Conservation (phyloP, 2,797 vertebrate genomes). For the Lates japonicus region DNA sequence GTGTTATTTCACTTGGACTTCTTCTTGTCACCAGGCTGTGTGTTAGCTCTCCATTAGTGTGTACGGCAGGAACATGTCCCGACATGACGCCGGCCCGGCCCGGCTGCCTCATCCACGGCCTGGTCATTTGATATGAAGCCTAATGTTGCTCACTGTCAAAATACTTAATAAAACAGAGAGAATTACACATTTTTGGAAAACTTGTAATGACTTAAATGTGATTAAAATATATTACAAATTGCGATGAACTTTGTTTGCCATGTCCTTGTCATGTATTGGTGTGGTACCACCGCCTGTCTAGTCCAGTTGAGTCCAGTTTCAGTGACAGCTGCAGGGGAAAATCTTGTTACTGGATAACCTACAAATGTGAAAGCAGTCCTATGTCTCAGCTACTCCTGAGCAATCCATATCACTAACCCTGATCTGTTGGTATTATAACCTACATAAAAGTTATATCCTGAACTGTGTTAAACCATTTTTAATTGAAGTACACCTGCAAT, state of each 20-base stretch:
- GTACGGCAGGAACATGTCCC: slow-evolving; percentile 76
- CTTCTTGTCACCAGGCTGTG: slow-evolving; percentile 1
- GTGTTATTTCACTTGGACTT: background rate
- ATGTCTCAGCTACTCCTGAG: slow-evolving; percentile 1
- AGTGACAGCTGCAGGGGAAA: slow-evolving; percentile 58
- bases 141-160: too few relatives aligned
- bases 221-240: background rate
- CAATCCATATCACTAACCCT: background rate
- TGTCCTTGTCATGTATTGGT: background rate
- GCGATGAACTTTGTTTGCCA: background rate
- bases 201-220: fast-evolving
- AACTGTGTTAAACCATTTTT: background rate
- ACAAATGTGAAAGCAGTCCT: slow-evolving; percentile 41
- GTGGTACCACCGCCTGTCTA: background rate
- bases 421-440: background rate
- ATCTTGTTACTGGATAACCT: slow-evolving; percentile 42
- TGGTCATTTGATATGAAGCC: background rate
- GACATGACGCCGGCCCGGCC: slow-evolving; percentile 70
- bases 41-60: slow-evolving; percentile 28
- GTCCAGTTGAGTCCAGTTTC: slow-evolving; percentile 64
- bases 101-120: slow-evolving; percentile 26
- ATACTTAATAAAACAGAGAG: fast-evolving
- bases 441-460: fast-evolving
- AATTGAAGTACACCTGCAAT: background rate
- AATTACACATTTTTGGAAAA: fast-evolving